Evolutionary conservation across 2,797 vertebrate genomes (phyloP).

Genomic region (Amniataba percoides): DNA sequence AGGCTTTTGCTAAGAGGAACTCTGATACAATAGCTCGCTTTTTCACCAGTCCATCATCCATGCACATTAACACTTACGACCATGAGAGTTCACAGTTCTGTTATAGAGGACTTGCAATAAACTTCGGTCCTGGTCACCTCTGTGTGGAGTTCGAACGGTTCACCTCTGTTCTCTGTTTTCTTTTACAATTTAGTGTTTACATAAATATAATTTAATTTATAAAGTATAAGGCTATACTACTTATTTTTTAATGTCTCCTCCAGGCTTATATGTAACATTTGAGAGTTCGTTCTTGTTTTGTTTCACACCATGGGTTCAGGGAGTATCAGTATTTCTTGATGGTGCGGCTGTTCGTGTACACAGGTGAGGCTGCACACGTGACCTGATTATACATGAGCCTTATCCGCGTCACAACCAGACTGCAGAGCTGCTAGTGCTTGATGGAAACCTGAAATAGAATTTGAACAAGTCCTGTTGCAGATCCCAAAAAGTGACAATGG

Average conservation of each 20-base stretch:
- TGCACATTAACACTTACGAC: slow-evolving; percentile 3
- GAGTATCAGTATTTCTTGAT: background rate
- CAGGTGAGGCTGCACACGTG: slow-evolving; percentile 22
- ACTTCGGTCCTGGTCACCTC: background rate
- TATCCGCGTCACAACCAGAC: slow-evolving; percentile 9
- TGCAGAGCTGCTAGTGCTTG: slow-evolving; percentile 44
- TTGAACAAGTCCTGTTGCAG: slow-evolving; percentile 26
- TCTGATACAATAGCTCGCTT: slow-evolving; percentile 25
- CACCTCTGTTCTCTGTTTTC: background rate
- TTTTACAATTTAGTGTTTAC: background rate
- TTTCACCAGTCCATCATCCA: slow-evolving; percentile 5
- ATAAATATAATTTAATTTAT: background rate
- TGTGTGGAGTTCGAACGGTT: background rate
- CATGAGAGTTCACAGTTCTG: slow-evolving; percentile 17
- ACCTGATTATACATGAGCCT: slow-evolving; percentile 9
- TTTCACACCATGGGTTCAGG: background rate
- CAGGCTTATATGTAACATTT: slow-evolving; percentile 1
- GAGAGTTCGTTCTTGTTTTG: background rate
- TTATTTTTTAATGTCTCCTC: background rate
- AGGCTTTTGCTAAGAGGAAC: slow-evolving; percentile 21
- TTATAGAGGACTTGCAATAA: background rate
- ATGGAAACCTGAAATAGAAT: slow-evolving; percentile 62
- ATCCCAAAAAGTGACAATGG: slow-evolving; percentile 39
- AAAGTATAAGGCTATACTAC: background rate
- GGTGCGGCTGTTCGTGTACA: slow-evolving; percentile 18